Percentiles rank a stretch among this genome's conserved stretches.
Evolutionary conservation across 2,113 vertebrate genomes (phyloP).

Genomic region (Tragelaphus scriptus): DNA sequence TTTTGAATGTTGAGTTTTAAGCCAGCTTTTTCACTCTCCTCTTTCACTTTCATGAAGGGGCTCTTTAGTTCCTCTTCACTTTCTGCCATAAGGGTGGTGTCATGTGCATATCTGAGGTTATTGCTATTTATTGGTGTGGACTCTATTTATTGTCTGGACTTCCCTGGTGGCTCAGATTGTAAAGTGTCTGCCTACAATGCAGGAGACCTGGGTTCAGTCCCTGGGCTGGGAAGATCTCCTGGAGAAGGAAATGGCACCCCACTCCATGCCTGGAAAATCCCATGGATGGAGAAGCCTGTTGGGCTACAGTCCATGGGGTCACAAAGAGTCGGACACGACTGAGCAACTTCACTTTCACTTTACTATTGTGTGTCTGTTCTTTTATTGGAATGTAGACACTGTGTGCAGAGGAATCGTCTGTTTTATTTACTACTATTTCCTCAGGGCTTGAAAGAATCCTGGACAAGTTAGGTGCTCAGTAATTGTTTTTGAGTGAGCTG

Average conservation of each 20-base stretch:
- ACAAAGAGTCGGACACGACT: no score
- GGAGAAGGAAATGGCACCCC: no score
- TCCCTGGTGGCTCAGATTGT: no score
- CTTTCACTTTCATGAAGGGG: not conserved
- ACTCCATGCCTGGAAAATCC: no score
- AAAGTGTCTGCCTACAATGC: no score
- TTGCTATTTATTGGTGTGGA: not conserved
- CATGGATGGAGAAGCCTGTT: no score
- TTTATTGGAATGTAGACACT: not conserved
- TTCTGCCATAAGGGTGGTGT: not conserved
- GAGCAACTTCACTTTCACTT: not conserved
- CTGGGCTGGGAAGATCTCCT: no score
- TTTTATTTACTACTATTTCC: not conserved
- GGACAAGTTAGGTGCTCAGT: not conserved
- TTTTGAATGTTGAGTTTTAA: not conserved
- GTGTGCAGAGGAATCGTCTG: not conserved
- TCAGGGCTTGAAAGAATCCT: not conserved
- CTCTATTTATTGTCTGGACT: not conserved
- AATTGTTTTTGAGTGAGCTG: constrained; percentile 27
- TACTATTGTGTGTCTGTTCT: not conserved
- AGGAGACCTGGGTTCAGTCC: no score
- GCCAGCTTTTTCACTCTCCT: not conserved
- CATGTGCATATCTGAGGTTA: not conserved
- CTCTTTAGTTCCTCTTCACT: not conserved
- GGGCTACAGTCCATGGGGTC: no score